Evolutionary conservation across 1,140 invertebrate species (phyloP), one percentile per base, ranked within the genome.

Genomic region (Spodoptera litura): DNA sequence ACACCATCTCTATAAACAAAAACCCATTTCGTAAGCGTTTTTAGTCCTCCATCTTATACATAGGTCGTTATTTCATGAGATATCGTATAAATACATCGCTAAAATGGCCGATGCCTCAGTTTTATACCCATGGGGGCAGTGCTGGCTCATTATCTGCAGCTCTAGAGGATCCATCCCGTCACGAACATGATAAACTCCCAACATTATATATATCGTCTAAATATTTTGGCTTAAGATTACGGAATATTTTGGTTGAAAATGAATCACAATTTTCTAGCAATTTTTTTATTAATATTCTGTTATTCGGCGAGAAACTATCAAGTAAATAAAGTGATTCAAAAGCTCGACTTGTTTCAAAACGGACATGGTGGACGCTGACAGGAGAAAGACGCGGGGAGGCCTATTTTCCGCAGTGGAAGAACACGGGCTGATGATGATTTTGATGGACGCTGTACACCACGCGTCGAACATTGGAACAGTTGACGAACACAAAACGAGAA

Each of bases 201-300:
- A 73, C 68, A 74, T 74, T 78, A 78, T 75, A 81, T 81, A 71
- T 68, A 78, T 35, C 35, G n/a, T 59, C 61, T 68, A 81, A 81
- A 81, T 70, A 49, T 75, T 75, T 62, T 74, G 58, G 56, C n/a
- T 51, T 3, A 58, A 12, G 9, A 11, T 4, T 15, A 38, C 12
- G n/a, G 2, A 15, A 10, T 56, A 20, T 10, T 10, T 49, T 35
- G 6, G 4, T 44, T 0, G 5, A 44, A 44, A 44, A 44, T 44
- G 38, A 44, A 44, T 44, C 6, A 44, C 5, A 2, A 8, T 59
- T 12, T 12, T 59, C 9, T 9, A 9, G 11, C 20, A 56, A 56
- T 12, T 6, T 44, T 44, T 0, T 20, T 20, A 20, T 20, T 20
- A 20, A 20, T 20, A 20, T 20, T 44, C 4, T 44, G 38, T 31